Base-by-base conservation (phyloP, 2,888 invertebrate species). In the Parthenolecanium corni region DNA sequence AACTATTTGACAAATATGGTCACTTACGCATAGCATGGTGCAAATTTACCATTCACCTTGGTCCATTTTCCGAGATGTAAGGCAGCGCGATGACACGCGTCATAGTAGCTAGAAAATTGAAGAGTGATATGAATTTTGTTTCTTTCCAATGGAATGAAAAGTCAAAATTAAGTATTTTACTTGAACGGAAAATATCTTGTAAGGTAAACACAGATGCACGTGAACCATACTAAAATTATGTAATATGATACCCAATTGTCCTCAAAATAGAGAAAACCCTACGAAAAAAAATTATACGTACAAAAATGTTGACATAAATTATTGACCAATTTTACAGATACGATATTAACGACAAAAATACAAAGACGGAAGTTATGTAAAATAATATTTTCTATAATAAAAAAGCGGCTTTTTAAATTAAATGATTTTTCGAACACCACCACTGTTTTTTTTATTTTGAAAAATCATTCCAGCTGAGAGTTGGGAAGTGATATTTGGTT, bases 61-160 rank as follows among this genome's bases (percentile, higher is more conserved):
- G 79, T 78, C 84, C 91, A 92, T 64, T 80, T 77, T 3, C 95
- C 95, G 52, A 96, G 79, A 75, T 97, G 96, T 52, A 89, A 75
- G 1, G 94, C 86, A 64, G 92, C 86, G 69, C 90, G 80, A 74
- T 97, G 96, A 65, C 95, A 77, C 38, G 88, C 83, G 76, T 97
- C 95, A 71, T 90, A 86, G 72, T 90, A 89, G 66, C 77, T 76
- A 63, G 25, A 67, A 52, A 12, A 56, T 21, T 18, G n/a, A 20
- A 12, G 14, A 58, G 14, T 16, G n/a, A 46, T 47, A 47, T 14
- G 24, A 24, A 31, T 9, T 9, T 31, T 31, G 5, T 4, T 31
- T 6, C n/a, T n/a, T n/a, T 31, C 9, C 4, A 9, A 31, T 31
- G 31, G 31, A 62, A 23, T 11, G 47, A 25, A 56, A 4, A 63